Evolutionary conservation across 2,113 vertebrate species (phyloP), one percentile per base, ranked within the genome.

Genomic region (Cryptomyrus ogoouensis): DNA sequence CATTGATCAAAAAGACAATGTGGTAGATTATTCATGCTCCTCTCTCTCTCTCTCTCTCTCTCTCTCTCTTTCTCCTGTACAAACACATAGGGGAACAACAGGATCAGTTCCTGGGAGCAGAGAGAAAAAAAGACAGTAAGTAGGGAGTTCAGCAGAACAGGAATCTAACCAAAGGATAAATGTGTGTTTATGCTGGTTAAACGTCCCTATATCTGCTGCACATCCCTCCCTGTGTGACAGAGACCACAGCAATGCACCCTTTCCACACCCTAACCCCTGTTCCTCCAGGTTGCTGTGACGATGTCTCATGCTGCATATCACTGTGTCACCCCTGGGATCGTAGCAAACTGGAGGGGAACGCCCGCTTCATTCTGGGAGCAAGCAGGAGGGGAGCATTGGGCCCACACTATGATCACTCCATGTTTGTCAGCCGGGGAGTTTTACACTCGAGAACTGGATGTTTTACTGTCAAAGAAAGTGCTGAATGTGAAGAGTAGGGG

Each of bases 1-100:
- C n/a, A 88, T 66, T 90, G 90, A 90, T 88, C 90, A 89, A 88
- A 88, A 90, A 83, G 88, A 90, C 35, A 84, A 42, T 47, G 24
- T 58, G 74, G 70, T 44, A 66, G 70, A 88, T 90, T 88, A 90
- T 90, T 88, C 74, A 53, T 53, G 74, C 39, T 3, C 39, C 77
- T 46, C 35, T 44, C 50, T 10, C 35, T 58, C 77, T 19, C 31
- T 84, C 50, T 66, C 56, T 70, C 19, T 56, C 35, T 12, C 31
- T 44, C 77, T 44, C 74, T 44, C 47, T 58, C 89, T 70, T 35
- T 66, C 53, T 66, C 15, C 42, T 8, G 39, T 3, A 35, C 44
- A 90, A 31, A 50, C 44, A 27, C 9, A 15, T 84, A 56, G 0
- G 47, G 24, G 24, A 31, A 66, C 3, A 80, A 88, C 3, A 21